Evolutionary conservation across 2,888 invertebrate genomes (phyloP), one percentile per base, ranked within the genome.

Genomic region (Lamellibrachia satsuma): DNA sequence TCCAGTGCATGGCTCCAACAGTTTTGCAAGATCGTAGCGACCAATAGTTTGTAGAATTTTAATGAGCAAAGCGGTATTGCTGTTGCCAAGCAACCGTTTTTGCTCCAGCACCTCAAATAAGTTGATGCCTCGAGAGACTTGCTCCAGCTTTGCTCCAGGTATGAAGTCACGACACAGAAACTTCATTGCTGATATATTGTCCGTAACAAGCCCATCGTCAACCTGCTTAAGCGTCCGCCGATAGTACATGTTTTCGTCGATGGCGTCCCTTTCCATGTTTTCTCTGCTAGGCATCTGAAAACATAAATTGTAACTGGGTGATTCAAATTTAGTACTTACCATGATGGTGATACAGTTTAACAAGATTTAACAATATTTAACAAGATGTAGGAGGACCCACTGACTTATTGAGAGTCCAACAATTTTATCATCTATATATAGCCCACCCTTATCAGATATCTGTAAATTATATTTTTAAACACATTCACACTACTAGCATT

Each of bases 191-290:
- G 75, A 75, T 11, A 75, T 75, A 75, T 75, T 75, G 75, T 75
- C 75, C 22, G 75, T 22, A 75, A 75, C 75, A 22, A 75, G 22
- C n/a, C 75, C 75, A 75, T 75, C 75, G n/a, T 75, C 75, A 22
- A 75, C n/a, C 75, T 75, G 15, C 75, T 75, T 75, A 11, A 75
- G 75, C 11, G 75, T 75, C 75, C 75, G 15, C 0, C 75, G 75
- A 75, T 75, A 75, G 75, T 75, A 75, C 75, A 75, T 6, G 22
- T 75, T 75, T 75, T 75, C 75, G n/a, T 75, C 75, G 22, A 75
- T 75, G 75, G 75, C 75, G n/a, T 75, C 75, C 75, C 75, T 75
- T 22, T 75, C 75, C 75, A 75, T 75, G 75, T 75, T 75, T n/a
- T 75, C 75, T 75, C 22, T 15, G n/a, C 75, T 75, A 22, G 75